Evolutionary conservation across 2,888 invertebrate species (phyloP).

Genomic region (Lepidonotus clava): DNA sequence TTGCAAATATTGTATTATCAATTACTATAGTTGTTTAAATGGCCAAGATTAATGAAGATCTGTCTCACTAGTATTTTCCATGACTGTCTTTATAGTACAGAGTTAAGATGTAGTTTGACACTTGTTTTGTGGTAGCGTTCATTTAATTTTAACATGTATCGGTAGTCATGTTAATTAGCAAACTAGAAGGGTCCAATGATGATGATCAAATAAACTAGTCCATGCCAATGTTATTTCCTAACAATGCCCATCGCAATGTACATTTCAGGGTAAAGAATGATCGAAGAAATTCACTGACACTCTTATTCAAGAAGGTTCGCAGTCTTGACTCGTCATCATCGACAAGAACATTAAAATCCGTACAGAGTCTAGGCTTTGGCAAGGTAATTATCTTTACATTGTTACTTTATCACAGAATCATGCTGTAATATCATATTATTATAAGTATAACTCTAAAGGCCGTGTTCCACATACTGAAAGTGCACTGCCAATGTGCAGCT

Average conservation of each 20-base stretch:
- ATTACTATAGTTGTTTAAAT: not conserved
- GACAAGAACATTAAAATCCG: not conserved
- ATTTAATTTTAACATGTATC: too few species aligned
- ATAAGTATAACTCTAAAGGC: not conserved
- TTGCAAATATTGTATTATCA: not conserved
- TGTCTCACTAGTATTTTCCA: too few species aligned
- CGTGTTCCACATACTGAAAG: too few species aligned
- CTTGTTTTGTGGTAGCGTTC: too few species aligned
- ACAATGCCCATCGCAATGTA: not conserved
- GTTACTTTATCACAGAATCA: not conserved
- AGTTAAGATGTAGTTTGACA: too few species aligned
- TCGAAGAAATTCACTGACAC: not conserved
- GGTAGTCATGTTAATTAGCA: too few species aligned
- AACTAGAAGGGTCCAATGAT: too few species aligned
- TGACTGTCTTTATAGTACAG: too few species aligned
- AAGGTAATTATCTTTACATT: slow-evolving; percentile 66
- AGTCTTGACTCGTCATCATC: not conserved
- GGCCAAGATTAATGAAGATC: too few species aligned
- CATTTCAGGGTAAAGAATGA: slow-evolving; percentile 17
- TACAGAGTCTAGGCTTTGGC: slow-evolving; percentile 73
- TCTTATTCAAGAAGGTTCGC: not conserved
- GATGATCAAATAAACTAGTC: too few species aligned
- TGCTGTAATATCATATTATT: not conserved
- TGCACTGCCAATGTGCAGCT: too few species aligned
- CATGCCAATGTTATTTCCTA: too few species aligned